Base-by-base conservation (phyloP, 2,888 invertebrate species). In the Rhamphomyia laevipes region DNA sequence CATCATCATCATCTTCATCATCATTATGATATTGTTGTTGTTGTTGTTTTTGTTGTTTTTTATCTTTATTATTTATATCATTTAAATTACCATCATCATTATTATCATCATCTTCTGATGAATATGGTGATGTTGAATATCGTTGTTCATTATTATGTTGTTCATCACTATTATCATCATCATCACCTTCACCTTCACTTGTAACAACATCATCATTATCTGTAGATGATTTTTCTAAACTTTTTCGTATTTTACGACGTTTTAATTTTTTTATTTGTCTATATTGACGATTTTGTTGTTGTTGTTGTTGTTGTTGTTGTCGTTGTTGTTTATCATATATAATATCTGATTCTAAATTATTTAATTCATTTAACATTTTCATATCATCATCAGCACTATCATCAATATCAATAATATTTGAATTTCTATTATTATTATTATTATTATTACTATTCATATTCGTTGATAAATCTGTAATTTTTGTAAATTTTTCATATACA, bases 61-160 rank as follows among this genome's bases (percentile, higher is more conserved):
- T 37, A 37, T 4, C 38, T 21, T 48, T 45, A 1, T 48, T 49
- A 5, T 45, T n/a, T 7, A 49, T 40, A 1, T 50, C 49, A 6
- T 49, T 47, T 21, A n/a, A n/a, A 35, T 51, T 46, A 33, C 18
- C 45, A 30, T 46, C 45, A 45, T 51, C 50, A 41, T 61, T 65
- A 30, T 69, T 57, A 52, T 66, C 21, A 59, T 77, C 77, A 37
- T 70, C 71, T 18, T 73, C 75, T 0, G 70, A 72, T 4, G 76
- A 73, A 55, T 75, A 74, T 2, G 66, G 60, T 3, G 65, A 66
- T n/a, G 63, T 63, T 0, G 65, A 63, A 12, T 55, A 51, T 18
- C 43, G 27, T 40, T 44, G 38, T 27, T 48, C 40, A 13, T 42
- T 27, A n/a, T 42, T 21, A n/a, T 35, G 2, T 13, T 31, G 31